Percentiles rank a stretch among this genome's conserved stretches.
phyloP scores from a whole-genome alignment of 2,888 invertebrate species.

The Dolichopus griseipennis region DNA sequence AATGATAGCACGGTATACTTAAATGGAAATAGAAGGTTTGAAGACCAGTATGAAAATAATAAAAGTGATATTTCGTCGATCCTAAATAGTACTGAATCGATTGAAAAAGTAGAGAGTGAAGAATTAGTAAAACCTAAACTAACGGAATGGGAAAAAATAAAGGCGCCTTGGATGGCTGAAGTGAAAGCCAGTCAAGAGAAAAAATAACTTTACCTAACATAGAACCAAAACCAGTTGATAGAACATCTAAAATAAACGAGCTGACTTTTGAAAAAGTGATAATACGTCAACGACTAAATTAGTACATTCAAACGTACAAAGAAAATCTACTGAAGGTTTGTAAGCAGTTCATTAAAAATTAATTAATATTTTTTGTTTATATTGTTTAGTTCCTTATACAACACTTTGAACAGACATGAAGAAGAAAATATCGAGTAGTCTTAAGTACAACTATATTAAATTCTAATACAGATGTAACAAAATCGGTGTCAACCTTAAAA shows the following conservation, averaged over 20 bases:
- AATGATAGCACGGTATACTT: conserved; percentile 36
- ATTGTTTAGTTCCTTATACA: conserved; percentile 24
- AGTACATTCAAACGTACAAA: background rate
- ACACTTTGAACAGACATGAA: conserved; percentile 24
- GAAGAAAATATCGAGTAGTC: conserved; percentile 18
- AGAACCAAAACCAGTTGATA: conserved; percentile 29
- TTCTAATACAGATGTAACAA: conserved; percentile 18
- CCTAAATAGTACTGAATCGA: background rate
- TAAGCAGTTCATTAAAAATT: background rate
- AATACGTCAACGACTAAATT: conserved; percentile 17
- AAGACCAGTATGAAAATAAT: background rate
- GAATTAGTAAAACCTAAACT: conserved; percentile 53
- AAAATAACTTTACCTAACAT: conserved; percentile 39
- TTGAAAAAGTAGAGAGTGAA: conserved; percentile 33
- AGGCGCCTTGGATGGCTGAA: conserved; percentile 74
- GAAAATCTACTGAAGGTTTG: background rate
- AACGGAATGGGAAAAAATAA: conserved; percentile 63
- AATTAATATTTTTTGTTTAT: conserved; percentile 24
- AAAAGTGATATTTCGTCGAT: background rate
- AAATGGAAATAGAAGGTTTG: conserved; percentile 31
- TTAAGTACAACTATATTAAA: conserved; percentile 13
- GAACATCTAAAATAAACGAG: background rate
- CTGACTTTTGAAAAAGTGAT: conserved; percentile 19
- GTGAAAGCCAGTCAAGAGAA: conserved; percentile 62
- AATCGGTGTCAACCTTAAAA: conserved; percentile 19